Base-by-base conservation (phyloP, 2,888 invertebrate species). In the Perizoma flavofasciatum region DNA sequence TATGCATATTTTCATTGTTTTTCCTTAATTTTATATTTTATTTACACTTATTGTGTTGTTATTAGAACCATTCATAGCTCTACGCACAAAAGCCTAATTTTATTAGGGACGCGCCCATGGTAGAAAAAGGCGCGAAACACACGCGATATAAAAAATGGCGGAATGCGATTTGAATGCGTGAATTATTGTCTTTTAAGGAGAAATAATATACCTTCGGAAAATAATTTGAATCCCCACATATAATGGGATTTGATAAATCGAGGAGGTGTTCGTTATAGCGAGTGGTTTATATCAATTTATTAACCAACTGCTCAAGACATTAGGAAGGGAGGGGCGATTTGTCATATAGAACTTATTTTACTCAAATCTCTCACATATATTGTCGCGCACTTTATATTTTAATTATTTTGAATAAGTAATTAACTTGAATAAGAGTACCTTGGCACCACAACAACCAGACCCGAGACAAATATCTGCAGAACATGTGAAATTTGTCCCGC, bases 91-190 rank as follows among this genome's bases (percentile, higher is more conserved):
- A 86, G 88, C 85, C 90, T 91, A 92, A 92, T 92, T 91, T 92
- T 92, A 91, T 92, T 92, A 92, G 87, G 85, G 87, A 89, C 88
- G 83, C 89, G 80, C 89, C 89, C 91, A 86, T 85, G 82, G 88
- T 89, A 88, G 87, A 89, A 90, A 88, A 90, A 90, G 91, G 91
- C 90, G 91, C 89, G 90, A 91, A 91, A 88, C 92, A 92, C 92
- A 91, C 92, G 92, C 92, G 90, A 92, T 91, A 88, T 91, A 92
- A 92, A 91, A 92, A 91, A 91, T 91, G 86, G 91, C 89, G 87
- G 82, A 83, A 78, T 77, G 84, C 89, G 82, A 90, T 91, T 89
- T 90, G 90, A 91, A 91, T 89, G 89, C 89, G 89, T 91, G 91
- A 92, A 87, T 88, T 91, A 92, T 91, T 89, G 87, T 89, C 85